phyloP scores from a whole-genome alignment of 1,140 invertebrate species.

The Apolygus lucorum region DNA sequence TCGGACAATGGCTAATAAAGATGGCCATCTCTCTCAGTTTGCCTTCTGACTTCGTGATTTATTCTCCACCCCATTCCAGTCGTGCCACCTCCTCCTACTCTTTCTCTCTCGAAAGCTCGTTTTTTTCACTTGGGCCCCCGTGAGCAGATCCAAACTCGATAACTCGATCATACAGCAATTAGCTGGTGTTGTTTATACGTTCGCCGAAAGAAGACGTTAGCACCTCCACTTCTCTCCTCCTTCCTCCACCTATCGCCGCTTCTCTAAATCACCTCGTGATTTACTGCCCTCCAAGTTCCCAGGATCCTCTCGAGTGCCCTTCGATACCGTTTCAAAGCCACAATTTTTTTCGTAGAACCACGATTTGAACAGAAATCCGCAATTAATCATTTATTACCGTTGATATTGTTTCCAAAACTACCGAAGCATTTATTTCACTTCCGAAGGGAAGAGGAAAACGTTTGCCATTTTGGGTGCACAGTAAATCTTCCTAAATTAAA shows the following conservation, averaged over 20 bases:
- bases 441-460: too few species aligned
- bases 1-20: conserved; percentile 23
- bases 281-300: neutral
- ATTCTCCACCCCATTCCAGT: conserved; percentile 9
- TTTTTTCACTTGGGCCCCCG: conserved; percentile 8
- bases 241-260: conserved; percentile 18
- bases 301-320: too few species aligned
- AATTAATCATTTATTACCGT: too few species aligned
- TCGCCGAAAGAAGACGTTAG: conserved; percentile 17
- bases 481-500: too few species aligned
- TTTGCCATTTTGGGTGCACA: too few species aligned
- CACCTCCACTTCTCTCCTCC: too few species aligned
- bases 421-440: too few species aligned
- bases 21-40: conserved; percentile 17
- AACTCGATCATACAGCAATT: conserved; percentile 22
- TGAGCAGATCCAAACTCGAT: conserved; percentile 15
- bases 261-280: conserved; percentile 11
- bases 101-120: conserved; percentile 11
- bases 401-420: too few species aligned
- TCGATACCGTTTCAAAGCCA: too few species aligned
- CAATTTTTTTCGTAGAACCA: too few species aligned
- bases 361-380: too few species aligned
- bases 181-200: conserved; percentile 11
- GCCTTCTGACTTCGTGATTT: conserved; percentile 14
- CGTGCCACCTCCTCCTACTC: conserved; percentile 1